phyloP scores from a whole-genome alignment of 2,113 vertebrate species.

The Oncorhynchus mykiss region DNA sequence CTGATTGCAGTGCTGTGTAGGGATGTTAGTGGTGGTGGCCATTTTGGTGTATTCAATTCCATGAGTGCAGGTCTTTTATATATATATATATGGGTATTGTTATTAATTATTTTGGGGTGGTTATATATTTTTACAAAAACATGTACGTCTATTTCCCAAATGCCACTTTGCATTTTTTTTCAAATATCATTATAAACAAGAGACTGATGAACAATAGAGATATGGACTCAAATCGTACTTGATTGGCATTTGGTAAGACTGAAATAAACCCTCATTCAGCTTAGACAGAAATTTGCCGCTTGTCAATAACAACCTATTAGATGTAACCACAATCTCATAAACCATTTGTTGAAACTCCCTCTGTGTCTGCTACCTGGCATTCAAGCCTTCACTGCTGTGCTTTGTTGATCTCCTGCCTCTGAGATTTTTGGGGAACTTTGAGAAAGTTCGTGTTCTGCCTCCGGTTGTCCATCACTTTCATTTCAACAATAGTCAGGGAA shows the following conservation, averaged over 20 bases:
- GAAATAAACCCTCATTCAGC: background rate
- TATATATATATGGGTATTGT: too few species aligned
- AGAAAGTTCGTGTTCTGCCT: conserved; percentile 18
- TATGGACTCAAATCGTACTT: too few species aligned
- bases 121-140: too few species aligned
- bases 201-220: too few species aligned
- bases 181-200: too few species aligned
- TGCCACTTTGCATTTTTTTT: too few species aligned
- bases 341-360: background rate
- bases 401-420: background rate
- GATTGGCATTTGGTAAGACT: too few species aligned
- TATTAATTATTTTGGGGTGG: too few species aligned
- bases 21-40: conserved; percentile 40
- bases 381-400: background rate
- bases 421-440: background rate
- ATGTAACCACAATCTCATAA: background rate
- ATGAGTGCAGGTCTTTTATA: too few species aligned
- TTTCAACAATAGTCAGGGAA: conserved; percentile 55
- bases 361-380: background rate
- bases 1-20: conserved; percentile 56
- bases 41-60: conserved; percentile 18
- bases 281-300: background rate
- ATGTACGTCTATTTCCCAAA: too few species aligned
- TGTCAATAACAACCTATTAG: background rate
- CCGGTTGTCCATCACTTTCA: conserved; percentile 56